Evolutionary conservation across 1,140 invertebrate species (phyloP).

Genomic region (Choristoneura fumiferana): DNA sequence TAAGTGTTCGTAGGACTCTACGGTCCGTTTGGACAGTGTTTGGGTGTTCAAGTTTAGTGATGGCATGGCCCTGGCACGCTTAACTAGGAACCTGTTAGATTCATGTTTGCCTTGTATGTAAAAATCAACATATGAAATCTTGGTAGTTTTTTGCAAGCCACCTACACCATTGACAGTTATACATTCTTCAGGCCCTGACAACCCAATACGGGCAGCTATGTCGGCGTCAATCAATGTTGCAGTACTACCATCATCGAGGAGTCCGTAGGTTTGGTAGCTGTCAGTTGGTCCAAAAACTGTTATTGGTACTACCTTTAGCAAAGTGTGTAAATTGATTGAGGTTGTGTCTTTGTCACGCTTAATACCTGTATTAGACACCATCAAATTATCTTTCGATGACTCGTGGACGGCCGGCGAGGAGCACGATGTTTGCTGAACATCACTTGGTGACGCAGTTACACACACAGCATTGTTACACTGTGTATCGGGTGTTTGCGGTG

Average conservation of each 20-base stretch:
- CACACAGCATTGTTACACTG: not conserved
- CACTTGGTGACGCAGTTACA: too few relatives aligned
- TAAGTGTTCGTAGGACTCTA: not conserved
- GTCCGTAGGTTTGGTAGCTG: not conserved
- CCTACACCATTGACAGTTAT: not conserved
- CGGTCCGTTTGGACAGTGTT: not conserved
- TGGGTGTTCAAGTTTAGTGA: not conserved
- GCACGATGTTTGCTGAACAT: too few relatives aligned
- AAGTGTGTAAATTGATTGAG: not conserved
- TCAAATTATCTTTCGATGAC: not conserved
- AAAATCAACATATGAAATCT: not conserved
- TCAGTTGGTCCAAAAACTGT: not conserved
- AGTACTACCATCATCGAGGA: slow-evolving; percentile 1
- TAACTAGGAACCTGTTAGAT: slow-evolving; percentile 6
- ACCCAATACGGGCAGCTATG: not conserved
- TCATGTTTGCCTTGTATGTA: slow-evolving; percentile 20
- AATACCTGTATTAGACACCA: not conserved
- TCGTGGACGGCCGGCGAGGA: not conserved
- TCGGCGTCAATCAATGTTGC: slow-evolving; percentile 2
- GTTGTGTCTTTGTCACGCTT: not conserved
- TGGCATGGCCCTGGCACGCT: slow-evolving; percentile 12
- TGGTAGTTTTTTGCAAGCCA: not conserved
- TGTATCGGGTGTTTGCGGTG: not conserved
- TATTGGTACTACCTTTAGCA: slow-evolving; percentile 2
- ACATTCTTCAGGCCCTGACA: not conserved